A percentile compares a stretch with the other conserved stretches of the same genome.
These are phyloP conservation scores for Monopterus albus DNA, from an alignment of 2,113 vertebrate genomes.

Conservation along the genomic window DNA sequence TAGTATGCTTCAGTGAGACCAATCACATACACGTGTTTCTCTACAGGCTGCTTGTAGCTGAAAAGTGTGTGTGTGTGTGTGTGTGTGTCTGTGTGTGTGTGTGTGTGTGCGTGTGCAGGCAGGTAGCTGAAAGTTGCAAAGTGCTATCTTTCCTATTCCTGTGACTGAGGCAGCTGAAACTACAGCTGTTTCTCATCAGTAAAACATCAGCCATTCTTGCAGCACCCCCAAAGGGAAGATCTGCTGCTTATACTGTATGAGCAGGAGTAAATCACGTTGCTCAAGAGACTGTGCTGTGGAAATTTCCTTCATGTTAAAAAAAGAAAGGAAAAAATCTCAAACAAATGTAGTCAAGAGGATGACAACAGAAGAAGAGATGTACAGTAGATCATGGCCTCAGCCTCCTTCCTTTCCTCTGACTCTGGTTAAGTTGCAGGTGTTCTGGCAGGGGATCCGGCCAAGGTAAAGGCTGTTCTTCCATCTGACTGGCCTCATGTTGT, in stretches of 20 bases:
- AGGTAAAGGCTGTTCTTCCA: slow-evolving; percentile 36
- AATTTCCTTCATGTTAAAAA: slow-evolving; percentile 48
- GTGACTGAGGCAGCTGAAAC: slow-evolving; percentile 18
- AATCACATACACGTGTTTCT: slow-evolving; percentile 15
- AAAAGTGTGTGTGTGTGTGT: slow-evolving; percentile 9
- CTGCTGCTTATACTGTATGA: slow-evolving; percentile 48
- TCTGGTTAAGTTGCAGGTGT: slow-evolving; percentile 34
- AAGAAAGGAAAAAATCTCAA: slow-evolving; percentile 19
- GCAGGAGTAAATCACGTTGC: slow-evolving; percentile 50
- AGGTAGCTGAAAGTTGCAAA: slow-evolving; percentile 59
- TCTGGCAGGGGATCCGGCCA: slow-evolving; percentile 62
- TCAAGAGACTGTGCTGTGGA: slow-evolving; percentile 18
- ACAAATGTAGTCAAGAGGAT: slow-evolving; percentile 30
- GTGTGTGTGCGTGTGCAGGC: slow-evolving; percentile 45
- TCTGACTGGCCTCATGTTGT: slow-evolving; percentile 33
- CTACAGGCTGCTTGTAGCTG: slow-evolving; percentile 24
- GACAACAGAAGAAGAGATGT: slow-evolving; percentile 18
- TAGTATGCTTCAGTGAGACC: slow-evolving; percentile 32
- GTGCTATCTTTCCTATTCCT: slow-evolving; percentile 54
- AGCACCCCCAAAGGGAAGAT: slow-evolving; percentile 46
- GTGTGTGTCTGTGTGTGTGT: not conserved
- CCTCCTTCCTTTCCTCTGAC: too few species aligned
- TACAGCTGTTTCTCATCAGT: slow-evolving; percentile 75
- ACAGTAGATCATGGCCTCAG: slow-evolving; percentile 24
- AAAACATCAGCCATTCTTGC: slow-evolving; percentile 49